Evolutionary conservation across 1,140 invertebrate species (phyloP).

Genomic region (Achatina immaculata): DNA sequence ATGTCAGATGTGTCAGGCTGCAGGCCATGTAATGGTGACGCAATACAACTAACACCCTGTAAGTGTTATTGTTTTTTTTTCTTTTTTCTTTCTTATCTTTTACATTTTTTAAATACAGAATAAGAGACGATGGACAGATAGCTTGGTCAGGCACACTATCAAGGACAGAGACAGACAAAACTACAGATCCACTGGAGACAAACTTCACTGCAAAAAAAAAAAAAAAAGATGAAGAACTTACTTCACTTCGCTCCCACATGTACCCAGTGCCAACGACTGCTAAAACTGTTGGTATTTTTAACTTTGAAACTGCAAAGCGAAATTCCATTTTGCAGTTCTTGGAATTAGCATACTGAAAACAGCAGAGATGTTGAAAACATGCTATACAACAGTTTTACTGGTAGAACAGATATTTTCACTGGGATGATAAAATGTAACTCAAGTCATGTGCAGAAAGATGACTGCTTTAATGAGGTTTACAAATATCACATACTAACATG

Average conservation of each 20-base stretch:
- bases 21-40: too few species aligned
- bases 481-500: too few species aligned
- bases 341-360: conserved; percentile 60
- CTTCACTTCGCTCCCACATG: conserved; percentile 56
- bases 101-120: conserved; percentile 1
- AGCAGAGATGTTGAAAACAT: neutral
- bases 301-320: conserved; percentile 59
- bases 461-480: too few species aligned
- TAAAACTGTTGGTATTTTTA: conserved; percentile 63
- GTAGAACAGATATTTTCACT: too few species aligned
- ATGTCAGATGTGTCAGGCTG: too few species aligned
- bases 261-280: conserved; percentile 66
- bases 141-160: neutral
- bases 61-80: too few species aligned
- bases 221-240: neutral
- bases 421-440: too few species aligned
- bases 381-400: too few species aligned
- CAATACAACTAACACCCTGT: too few species aligned
- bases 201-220: too few species aligned
- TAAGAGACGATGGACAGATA: neutral
- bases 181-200: neutral
- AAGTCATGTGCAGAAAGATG: too few species aligned
- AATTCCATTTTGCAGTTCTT: conserved; percentile 69
- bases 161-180: neutral
- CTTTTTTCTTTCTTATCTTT: neutral